Conservation (phyloP, 1,140 invertebrate genomes). For the Zaprionus kolodkinae region DNA sequence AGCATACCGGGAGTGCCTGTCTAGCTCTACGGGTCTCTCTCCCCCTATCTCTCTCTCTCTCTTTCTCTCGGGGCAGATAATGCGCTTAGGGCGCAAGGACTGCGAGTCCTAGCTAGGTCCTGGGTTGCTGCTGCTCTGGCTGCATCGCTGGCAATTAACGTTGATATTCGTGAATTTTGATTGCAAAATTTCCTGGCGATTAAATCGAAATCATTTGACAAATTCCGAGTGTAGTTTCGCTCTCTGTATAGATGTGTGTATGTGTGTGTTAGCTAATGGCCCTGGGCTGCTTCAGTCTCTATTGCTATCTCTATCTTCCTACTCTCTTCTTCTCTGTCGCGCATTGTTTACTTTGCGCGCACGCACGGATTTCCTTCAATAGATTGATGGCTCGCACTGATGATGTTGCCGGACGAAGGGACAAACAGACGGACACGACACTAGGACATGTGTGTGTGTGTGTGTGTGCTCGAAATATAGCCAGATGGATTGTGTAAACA, state of each 20-base stretch:
- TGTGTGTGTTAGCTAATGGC: conserved; percentile 35
- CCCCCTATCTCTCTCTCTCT: not conserved
- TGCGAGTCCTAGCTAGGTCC: not conserved
- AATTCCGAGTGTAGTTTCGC: conserved; percentile 7
- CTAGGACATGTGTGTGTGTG: conserved; percentile 6
- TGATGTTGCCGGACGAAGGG: conserved; percentile 64
- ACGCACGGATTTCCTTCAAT: conserved; percentile 74
- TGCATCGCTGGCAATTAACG: conserved; percentile 64
- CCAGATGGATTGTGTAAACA: conserved; percentile 84
- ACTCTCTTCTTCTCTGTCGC: conserved; percentile 32
- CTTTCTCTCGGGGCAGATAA: conserved; percentile 39
- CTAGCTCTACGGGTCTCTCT: not conserved
- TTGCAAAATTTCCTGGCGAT: conserved; percentile 77
- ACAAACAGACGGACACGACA: not conserved
- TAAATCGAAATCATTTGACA: conserved; percentile 80
- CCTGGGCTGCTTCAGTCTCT: conserved; percentile 6
- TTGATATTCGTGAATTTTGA: conserved; percentile 76
- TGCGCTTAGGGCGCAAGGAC: conserved; percentile 35
- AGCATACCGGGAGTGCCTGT: conserved; percentile 34
- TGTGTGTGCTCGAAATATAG: conserved; percentile 73
- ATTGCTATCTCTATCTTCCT: not conserved
- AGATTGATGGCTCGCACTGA: conserved; percentile 67
- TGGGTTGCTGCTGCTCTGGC: not conserved
- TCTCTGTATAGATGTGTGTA: conserved; percentile 12
- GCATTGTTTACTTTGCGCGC: conserved; percentile 68